Base-by-base conservation (phyloP, 2,888 invertebrate species). In the Hipparchia sbordonii region DNA sequence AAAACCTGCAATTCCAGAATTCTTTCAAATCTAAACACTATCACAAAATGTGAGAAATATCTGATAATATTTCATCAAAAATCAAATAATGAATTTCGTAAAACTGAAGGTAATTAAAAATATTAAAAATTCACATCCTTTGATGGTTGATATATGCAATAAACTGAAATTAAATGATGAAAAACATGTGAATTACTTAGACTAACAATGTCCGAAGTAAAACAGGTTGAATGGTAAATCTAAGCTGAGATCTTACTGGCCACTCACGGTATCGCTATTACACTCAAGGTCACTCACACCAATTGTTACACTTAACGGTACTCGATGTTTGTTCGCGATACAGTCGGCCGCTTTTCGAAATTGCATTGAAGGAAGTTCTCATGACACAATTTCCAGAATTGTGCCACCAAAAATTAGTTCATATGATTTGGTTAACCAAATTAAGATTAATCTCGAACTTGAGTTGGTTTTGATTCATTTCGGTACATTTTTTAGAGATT, bases 241-340 rank as follows among this genome's bases (percentile, higher is more conserved):
- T 60, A 76, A 6, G n/a, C 48, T 33, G 23, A 71, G 62, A 61
- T 68, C 63, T 68, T 46, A 54, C 74, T 60, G 73, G 66, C 75
- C 78, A 75, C 71, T 74, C 70, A 75, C 57, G 60, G 68, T 59
- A 62, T 71, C 51, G 72, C 61, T 73, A 72, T 76, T 71, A 70
- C 70, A 67, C 48, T 70, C 73, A 78, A 78, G 76, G 78, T 69
- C 70, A 63, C 45, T 70, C 73, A 67, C 62, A 74, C 72, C 67
- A 67, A 76, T 75, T 75, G 74, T 75, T 70, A 73, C 66, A 70
- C 56, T 75, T 75, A 69, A 60, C 72, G 68, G 62, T 70, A 65
- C 54, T 45, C 45, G 51, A 48, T 57, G 52, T 54, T 51, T 69
- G 73, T 73, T 70, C 56, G 67, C 66, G 70, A 72, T 73, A 63